These are phyloP conservation scores for Schizaphis graminum DNA, from an alignment of 2,888 invertebrate genomes.

Conservation along the genomic window DNA sequence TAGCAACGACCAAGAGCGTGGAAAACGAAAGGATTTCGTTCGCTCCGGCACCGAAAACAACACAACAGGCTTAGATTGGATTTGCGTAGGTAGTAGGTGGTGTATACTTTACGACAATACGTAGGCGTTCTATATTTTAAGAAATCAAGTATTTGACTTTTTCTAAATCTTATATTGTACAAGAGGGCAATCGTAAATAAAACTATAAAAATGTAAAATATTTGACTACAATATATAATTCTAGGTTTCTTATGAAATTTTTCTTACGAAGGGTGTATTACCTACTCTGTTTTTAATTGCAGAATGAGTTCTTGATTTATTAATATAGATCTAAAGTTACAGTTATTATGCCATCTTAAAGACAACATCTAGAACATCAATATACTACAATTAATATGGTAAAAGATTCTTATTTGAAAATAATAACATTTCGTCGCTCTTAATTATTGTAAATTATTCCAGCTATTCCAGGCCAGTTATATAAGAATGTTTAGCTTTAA, in stretches of 20 bases:
- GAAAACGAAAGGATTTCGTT: conserved; percentile 42
- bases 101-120: background rate
- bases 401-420: background rate
- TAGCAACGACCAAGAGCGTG: background rate
- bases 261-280: background rate
- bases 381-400: background rate
- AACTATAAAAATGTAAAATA: background rate
- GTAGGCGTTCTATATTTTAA: background rate
- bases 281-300: background rate
- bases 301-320: background rate
- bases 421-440: background rate
- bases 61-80: background rate
- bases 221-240: background rate
- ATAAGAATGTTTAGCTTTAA: background rate
- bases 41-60: background rate
- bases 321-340: background rate
- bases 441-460: background rate
- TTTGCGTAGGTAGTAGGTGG: background rate
- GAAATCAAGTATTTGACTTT: background rate
- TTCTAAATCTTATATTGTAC: background rate
- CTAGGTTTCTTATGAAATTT: background rate
- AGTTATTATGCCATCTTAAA: background rate
- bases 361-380: background rate
- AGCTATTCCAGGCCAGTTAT: background rate
- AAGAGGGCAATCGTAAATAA: background rate